Base-by-base conservation (phyloP, 2,113 vertebrate genomes). In the Daboia siamensis region DNA sequence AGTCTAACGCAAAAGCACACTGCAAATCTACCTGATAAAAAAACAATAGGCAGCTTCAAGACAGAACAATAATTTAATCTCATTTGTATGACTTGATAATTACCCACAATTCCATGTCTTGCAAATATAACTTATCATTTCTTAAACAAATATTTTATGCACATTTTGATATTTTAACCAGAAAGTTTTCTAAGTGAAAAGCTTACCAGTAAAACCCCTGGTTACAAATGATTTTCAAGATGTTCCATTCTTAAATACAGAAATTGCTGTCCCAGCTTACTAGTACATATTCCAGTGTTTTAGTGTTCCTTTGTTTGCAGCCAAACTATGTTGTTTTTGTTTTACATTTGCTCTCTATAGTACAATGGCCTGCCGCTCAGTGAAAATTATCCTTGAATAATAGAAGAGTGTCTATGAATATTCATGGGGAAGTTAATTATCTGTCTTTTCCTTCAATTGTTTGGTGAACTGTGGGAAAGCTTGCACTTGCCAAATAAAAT, bases 281-380 rank as follows among this genome's bases (percentile, higher is more conserved):
- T 92, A 23, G 20, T 94, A 10, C 15, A 1, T 85, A 88, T 86
- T 91, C 59, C 92, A 0, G 2, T 13, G 15, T 88, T 86, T 94
- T 94, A 29, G 6, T 0, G 1, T 93, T 90, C 88, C 13, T 93
- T 94, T 92, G 23, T 91, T 94, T 94, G 90, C 90, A 86, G 57
- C 48, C 87, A 57, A 56, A 24, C 46, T 92, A 94, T 80, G 69
- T 20, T 0, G 0, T 93, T 96, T 96, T 95, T 93, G 39, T 44
- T 74, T 95, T 95, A n/a, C 56, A 24, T 91, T 93, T 96, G 94
- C 89, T 97, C 94, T 87, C 92, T 86, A 93, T 39, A 90, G 39
- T 93, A 86, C 46, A 90, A 61, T 86, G 20, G 95, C 92, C 90
- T 93, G 74, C 61, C 89, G 9, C 92, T 93, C 90, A 13, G 88